Conservation (phyloP, 1,140 invertebrate species). For the Rhopalosiphum maidis region DNA sequence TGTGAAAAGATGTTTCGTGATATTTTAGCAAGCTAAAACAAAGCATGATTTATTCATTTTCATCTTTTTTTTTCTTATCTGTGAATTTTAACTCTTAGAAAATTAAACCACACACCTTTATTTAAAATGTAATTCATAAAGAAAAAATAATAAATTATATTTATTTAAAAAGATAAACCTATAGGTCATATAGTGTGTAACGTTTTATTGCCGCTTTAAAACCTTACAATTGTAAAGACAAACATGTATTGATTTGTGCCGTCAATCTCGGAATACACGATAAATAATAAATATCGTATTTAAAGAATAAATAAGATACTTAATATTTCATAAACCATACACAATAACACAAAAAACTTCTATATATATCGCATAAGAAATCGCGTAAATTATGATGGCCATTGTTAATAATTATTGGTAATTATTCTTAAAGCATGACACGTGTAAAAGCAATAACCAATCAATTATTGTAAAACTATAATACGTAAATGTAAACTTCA, state of each 20-base stretch:
- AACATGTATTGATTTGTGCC: neutral
- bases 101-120: neutral
- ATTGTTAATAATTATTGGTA: neutral
- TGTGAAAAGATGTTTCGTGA: neutral
- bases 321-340: neutral
- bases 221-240: neutral
- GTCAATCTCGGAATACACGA: neutral
- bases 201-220: neutral
- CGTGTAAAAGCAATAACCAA: neutral
- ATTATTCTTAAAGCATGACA: too few species aligned
- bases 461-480: neutral
- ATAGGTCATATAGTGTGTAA: neutral
- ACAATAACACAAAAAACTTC: neutral
- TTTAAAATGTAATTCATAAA: neutral
- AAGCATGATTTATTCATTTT: slow-evolving; percentile 14
- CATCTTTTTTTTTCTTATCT: neutral
- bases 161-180: neutral
- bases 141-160: neutral
- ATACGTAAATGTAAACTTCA: too few species aligned
- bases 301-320: neutral
- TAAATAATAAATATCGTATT: slow-evolving; percentile 19
- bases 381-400: neutral
- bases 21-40: neutral
- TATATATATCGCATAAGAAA: neutral
- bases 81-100: neutral